phyloP scores from a whole-genome alignment of 2,113 vertebrate species.

The Leptobrachium ailaonicum region DNA sequence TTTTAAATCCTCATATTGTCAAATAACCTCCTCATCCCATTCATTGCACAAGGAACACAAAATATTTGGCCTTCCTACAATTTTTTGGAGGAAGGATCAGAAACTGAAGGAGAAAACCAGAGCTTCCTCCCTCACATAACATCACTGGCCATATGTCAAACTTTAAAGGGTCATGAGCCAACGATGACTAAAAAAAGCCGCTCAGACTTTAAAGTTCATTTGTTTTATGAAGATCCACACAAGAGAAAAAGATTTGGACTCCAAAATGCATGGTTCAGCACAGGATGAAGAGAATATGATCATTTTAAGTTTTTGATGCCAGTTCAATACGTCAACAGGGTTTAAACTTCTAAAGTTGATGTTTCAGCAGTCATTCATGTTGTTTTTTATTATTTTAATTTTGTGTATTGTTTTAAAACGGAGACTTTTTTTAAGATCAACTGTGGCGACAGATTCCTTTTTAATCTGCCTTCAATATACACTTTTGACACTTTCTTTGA shows the following conservation, averaged over 20 bases:
- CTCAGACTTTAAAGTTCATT: conserved; percentile 15
- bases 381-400: too few species aligned
- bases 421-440: too few species aligned
- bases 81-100: conserved; percentile 7
- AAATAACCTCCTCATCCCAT: conserved; percentile 13
- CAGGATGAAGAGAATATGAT: not conserved
- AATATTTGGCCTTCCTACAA: not conserved
- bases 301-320: not conserved
- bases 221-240: conserved; percentile 1
- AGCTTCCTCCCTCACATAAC: conserved; percentile 8
- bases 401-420: too few species aligned
- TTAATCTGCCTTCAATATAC: too few species aligned
- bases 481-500: too few species aligned
- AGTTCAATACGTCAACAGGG: too few species aligned
- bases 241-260: not conserved
- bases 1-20: conserved; percentile 1
- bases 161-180: conserved; percentile 21
- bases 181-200: conserved; percentile 21
- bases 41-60: not conserved
- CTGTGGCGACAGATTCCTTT: too few species aligned
- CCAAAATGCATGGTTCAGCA: conserved; percentile 8
- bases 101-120: conserved; percentile 4
- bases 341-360: too few species aligned
- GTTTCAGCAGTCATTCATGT: too few species aligned
- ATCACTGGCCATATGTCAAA: conserved; percentile 27